These are phyloP conservation scores for Brenthis hecate DNA, from an alignment of 2,888 invertebrate genomes.

Conservation along the genomic window DNA sequence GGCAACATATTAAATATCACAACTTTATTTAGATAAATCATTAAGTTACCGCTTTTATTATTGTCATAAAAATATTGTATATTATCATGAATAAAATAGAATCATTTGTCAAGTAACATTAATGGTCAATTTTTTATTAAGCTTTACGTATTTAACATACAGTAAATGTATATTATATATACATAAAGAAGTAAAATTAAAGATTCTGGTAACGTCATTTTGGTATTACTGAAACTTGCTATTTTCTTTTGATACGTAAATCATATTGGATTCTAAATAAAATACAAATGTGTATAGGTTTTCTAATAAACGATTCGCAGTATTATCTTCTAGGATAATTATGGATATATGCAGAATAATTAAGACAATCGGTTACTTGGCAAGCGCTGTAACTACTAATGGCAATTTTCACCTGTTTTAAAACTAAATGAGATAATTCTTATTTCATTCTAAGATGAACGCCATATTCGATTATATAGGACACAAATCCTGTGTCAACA, in stretches of 20 bases:
- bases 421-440: slow-evolving; percentile 44
- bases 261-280: not conserved
- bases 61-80: too few species aligned
- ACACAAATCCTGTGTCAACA: not conserved
- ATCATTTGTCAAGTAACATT: too few species aligned
- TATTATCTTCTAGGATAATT: not conserved
- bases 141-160: not conserved
- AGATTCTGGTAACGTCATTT: slow-evolving; percentile 49
- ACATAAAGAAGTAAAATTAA: slow-evolving; percentile 25
- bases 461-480: slow-evolving; percentile 41
- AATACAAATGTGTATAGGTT: not conserved
- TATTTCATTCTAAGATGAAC: slow-evolving; percentile 36
- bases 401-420: slow-evolving; percentile 44
- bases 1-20: slow-evolving; percentile 14
- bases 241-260: not conserved
- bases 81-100: not conserved
- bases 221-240: slow-evolving; percentile 53
- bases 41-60: not conserved
- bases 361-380: slow-evolving; percentile 41
- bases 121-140: too few species aligned
- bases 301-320: not conserved
- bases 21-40: not conserved
- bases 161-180: slow-evolving; percentile 29
- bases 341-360: slow-evolving; percentile 27
- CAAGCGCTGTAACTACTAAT: slow-evolving; percentile 49